These are phyloP conservation scores for Phylloscopus whistleri DNA, from an alignment of 2,113 vertebrate species.

Conservation along the genomic window DNA sequence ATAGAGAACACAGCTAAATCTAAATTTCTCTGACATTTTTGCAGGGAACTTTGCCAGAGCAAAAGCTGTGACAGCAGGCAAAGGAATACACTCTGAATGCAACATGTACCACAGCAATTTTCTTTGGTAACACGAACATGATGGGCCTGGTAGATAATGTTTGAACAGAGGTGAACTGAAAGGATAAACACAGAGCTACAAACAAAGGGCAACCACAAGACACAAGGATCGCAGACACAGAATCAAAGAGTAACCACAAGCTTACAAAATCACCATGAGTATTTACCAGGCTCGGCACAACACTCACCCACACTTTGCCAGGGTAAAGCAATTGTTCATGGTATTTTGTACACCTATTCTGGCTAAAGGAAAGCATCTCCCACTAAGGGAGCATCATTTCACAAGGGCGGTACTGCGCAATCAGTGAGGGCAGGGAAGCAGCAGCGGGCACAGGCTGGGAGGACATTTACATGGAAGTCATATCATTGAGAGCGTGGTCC, in stretches of 20 bases:
- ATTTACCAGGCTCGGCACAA: constrained; percentile 48
- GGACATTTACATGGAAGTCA: constrained; percentile 98
- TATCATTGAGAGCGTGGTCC: constrained; percentile 99
- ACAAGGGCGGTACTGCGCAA: neutral
- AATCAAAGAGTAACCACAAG: neutral
- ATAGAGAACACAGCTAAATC: neutral
- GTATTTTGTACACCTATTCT: constrained; percentile 45
- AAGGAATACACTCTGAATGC: neutral
- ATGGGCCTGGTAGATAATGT: neutral
- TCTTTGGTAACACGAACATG: neutral
- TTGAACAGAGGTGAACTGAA: constrained; percentile 41
- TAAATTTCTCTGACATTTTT: neutral
- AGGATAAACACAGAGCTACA: neutral
- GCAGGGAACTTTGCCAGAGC: neutral
- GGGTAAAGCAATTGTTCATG: constrained; percentile 45
- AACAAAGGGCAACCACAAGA: neutral
- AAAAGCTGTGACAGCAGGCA: neutral
- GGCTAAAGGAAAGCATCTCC: neutral
- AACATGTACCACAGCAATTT: neutral
- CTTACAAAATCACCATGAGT: constrained; percentile 56
- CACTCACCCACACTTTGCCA: constrained; percentile 41
- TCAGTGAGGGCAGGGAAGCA: constrained; percentile 42
- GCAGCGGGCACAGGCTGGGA: constrained; percentile 53
- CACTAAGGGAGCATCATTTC: neutral
- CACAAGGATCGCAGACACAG: neutral